Evolutionary conservation across 2,113 vertebrate species (phyloP), one percentile per base, ranked within the genome.

Genomic region (Python bivittatus): DNA sequence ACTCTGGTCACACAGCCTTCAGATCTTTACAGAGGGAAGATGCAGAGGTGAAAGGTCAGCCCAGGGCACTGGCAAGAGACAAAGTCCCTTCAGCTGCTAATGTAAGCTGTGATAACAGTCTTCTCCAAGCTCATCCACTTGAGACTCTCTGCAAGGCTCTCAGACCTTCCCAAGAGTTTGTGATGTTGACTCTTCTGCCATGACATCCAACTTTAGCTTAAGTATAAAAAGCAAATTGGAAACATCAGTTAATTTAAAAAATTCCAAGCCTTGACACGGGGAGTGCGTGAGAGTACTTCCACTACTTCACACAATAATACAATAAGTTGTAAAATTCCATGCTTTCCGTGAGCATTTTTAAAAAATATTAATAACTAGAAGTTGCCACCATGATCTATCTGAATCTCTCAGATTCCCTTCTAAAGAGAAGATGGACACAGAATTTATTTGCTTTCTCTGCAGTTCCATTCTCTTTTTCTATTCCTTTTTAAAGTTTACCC

Each of bases 41-140:
- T 96, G 97, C 97, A 94, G 96, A 96, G 98, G 98, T 98, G 97
- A 97, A 94, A 96, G 98, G 98, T 97, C 97, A 98, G 96, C 96
- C 97, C 96, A 97, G 97, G 98, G 96, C 97, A 97, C 95, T 95
- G 92, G 92, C 94, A 95, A 96, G 95, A 97, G 93, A 97, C 97
- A 97, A 97, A 97, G 96, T 97, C 97, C 87, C 97, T 97, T 97
- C 96, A 97, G 97, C 97, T 92, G n/a, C 97, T 97, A 97, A 97
- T 97, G 96, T 97, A 97, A 97, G 96, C 97, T 92, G 96, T 97
- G 97, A 97, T 96, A 97, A 97, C 97, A 94, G 97, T 94, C 92
- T 58, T 93, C 97, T 98, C 97, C 98, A 98, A 97, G 98, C 96
- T 94, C 97, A 96, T 97, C 97, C 98, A 98, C 98, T 98, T 98